Evolutionary conservation across 2,888 invertebrate species (phyloP).

Genomic region (Schrankia costaestrigalis): DNA sequence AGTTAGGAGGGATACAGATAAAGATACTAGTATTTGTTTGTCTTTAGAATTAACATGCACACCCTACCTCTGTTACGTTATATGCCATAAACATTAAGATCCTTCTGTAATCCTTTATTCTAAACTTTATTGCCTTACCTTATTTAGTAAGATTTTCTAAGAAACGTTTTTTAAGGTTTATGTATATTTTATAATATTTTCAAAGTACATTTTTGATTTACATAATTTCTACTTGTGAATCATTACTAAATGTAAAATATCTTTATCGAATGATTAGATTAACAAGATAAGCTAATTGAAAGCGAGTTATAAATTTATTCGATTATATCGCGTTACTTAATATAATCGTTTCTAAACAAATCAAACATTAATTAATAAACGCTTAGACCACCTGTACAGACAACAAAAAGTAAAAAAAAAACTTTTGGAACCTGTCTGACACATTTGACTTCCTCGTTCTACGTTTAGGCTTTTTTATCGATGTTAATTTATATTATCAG

Average conservation of each 20-base stretch:
- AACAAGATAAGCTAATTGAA: too few species aligned
- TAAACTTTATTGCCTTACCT: background rate
- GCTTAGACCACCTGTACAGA: background rate
- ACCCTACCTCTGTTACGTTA: constrained; percentile 6
- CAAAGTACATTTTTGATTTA: too few species aligned
- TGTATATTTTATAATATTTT: too few species aligned
- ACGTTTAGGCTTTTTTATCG: background rate
- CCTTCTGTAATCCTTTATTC: constrained; percentile 9
- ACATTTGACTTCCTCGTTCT: constrained; percentile 2
- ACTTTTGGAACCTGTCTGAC: too few species aligned
- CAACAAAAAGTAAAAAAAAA: background rate
- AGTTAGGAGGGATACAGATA: constrained; percentile 60
- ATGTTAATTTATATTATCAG: background rate
- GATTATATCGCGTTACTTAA: too few species aligned
- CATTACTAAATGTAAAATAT: too few species aligned
- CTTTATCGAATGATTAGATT: too few species aligned
- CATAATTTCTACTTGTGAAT: too few species aligned
- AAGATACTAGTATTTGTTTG: constrained; percentile 49
- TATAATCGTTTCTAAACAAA: too few species aligned
- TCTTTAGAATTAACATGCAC: constrained; percentile 54
- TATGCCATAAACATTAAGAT: constrained; percentile 6
- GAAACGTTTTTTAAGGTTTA: too few species aligned
- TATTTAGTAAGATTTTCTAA: too few species aligned
- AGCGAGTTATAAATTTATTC: too few species aligned
- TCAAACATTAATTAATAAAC: background rate